Evolutionary conservation across 2,888 invertebrate genomes (phyloP).

Genomic region (Pogonocherus hispidulus): DNA sequence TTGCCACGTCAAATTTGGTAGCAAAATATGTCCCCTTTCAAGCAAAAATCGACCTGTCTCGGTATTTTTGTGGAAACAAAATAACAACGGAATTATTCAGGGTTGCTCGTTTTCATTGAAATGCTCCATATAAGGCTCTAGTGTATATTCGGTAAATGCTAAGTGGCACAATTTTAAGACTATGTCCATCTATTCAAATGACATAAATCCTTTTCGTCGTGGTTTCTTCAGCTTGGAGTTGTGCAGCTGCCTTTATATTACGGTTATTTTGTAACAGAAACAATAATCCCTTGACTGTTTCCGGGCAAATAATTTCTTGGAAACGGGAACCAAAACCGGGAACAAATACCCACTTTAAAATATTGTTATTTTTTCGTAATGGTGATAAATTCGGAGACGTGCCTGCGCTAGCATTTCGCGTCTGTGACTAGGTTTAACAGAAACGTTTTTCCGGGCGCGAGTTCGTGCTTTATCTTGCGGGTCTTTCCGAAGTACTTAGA

Average conservation of each 20-base stretch:
- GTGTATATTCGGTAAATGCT: no score
- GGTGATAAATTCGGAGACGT: constrained; percentile 43
- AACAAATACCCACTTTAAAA: constrained; percentile 19
- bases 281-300: not conserved
- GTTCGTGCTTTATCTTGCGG: constrained; percentile 35
- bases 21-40: no score
- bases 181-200: no score
- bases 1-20: no score
- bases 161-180: no score
- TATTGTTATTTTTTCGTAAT: constrained; percentile 41
- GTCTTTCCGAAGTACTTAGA: constrained; percentile 14
- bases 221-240: not conserved
- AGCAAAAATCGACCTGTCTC: no score
- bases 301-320: not conserved
- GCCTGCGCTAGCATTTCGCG: constrained; percentile 35
- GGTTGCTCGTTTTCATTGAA: no score
- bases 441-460: constrained; percentile 20
- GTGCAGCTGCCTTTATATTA: not conserved
- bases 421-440: constrained; percentile 24
- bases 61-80: no score
- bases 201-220: no score
- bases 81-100: no score
- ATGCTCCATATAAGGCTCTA: no score
- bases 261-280: not conserved
- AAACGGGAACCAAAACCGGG: not conserved